phyloP scores from a whole-genome alignment of 2,888 invertebrate species.

The Proisotoma minuta region DNA sequence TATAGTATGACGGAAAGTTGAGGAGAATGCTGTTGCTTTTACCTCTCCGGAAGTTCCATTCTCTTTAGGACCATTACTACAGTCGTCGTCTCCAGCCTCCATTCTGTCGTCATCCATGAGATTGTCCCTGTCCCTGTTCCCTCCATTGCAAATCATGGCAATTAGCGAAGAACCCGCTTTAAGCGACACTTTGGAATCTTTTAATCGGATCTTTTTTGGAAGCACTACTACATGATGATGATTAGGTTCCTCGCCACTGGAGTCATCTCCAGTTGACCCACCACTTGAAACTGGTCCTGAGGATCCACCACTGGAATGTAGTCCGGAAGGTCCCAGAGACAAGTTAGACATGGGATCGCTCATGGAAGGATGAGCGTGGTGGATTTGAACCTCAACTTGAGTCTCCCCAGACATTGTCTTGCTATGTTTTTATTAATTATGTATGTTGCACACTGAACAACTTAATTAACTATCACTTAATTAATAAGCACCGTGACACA shows the following conservation, averaged over 20 bases:
- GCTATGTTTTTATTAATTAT: no score
- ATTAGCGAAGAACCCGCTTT: slow-evolving; percentile 30
- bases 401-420: slow-evolving; percentile 10
- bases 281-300: slow-evolving; percentile 41
- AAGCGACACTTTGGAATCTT: slow-evolving; percentile 35
- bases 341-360: slow-evolving; percentile 30
- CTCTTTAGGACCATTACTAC: slow-evolving; percentile 17
- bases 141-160: slow-evolving; percentile 25
- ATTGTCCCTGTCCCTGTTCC: background rate
- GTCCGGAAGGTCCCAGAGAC: slow-evolving; percentile 24
- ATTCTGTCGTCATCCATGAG: slow-evolving; percentile 30
- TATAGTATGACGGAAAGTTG: background rate
- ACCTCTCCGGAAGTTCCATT: slow-evolving; percentile 4
- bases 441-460: no score
- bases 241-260: slow-evolving; percentile 14
- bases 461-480: no score
- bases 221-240: slow-evolving; percentile 33
- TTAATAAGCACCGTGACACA: no score
- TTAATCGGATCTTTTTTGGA: slow-evolving; percentile 43
- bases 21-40: background rate
- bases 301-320: slow-evolving; percentile 27
- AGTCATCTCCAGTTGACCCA: slow-evolving; percentile 37
- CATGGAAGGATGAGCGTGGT: slow-evolving; percentile 17
- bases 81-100: slow-evolving; percentile 39
- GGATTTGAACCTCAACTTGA: slow-evolving; percentile 39